Base-by-base conservation (phyloP, 2,888 invertebrate species). In the Parnassius orleans region DNA sequence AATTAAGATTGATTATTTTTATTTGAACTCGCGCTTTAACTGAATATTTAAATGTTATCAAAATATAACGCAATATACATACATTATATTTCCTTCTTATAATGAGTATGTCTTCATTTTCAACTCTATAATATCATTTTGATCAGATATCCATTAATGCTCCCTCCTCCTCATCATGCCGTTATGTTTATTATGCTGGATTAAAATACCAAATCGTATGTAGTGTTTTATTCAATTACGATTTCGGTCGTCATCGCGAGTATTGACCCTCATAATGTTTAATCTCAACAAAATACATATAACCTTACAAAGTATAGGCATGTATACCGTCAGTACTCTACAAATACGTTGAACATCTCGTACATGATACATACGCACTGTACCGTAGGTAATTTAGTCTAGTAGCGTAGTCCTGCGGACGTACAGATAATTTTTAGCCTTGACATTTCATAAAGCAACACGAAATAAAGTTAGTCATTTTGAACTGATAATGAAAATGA, bases 391-490 rank as follows among this genome's bases (percentile, higher is more conserved):
- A 41, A 58, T 48, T 58, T 58, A 54, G 62, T 41, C 11, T 11
- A 33, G 44, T 41, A 50, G 33, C 33, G 33, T 48, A 55, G 57
- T 14, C 24, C 24, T 41, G 48, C 59, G 55, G 58, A 59, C 63
- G 59, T 51, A 52, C 47, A 56, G 54, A 58, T 63, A 56, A 63
- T 63, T 48, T 48, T 24, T 52, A 47, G 24, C 63, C 63, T 63
- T 63, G 63, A 63, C 63, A 63, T 59, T 51, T 55, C 63, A 63
- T 63, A 56, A 63, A 50, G 58, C 59, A 33, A 63, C 42, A 59
- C 47, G 43, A 57, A 62, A 62, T 62, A 57, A 41, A 57, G 12
- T 62, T 57, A 54, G 50, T 50, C 58, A 54, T 33, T 57, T 55
- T 44, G 50, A 48, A 57, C 41, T 54, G 62, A 44, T 58, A 62